A percentile compares a stretch with the other conserved stretches of the same genome.
phyloP scores from a whole-genome alignment of 2,113 vertebrate genomes.

The Mesitornis unicolor region DNA sequence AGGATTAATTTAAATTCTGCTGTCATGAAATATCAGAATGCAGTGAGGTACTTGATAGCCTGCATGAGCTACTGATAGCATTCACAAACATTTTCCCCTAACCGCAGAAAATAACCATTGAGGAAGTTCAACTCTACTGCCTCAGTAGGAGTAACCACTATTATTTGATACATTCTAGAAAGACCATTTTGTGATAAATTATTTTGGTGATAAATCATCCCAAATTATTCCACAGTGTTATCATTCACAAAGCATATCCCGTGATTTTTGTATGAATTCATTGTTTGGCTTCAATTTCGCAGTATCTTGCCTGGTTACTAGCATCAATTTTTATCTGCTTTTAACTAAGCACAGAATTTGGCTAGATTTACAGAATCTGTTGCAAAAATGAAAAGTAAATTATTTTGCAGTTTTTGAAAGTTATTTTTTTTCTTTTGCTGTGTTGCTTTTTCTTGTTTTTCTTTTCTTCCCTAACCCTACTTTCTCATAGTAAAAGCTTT shows the following conservation, averaged over 20 bases:
- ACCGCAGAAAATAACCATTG: neutral
- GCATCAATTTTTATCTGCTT: slow-evolving; percentile 22
- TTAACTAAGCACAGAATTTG: slow-evolving; percentile 1
- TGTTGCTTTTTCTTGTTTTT: neutral
- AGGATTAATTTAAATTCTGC: neutral
- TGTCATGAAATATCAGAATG: neutral
- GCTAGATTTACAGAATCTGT: neutral
- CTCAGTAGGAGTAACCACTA: neutral
- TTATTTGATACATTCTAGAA: neutral
- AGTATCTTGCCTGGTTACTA: neutral
- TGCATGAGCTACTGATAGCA: neutral
- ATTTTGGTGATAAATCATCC: neutral
- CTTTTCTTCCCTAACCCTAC: neutral
- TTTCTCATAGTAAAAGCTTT: neutral
- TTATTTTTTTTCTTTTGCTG: neutral
- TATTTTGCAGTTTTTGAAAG: neutral
- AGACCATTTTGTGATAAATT: too few species aligned
- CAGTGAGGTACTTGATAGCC: neutral
- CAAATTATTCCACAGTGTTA: neutral
- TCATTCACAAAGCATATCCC: neutral
- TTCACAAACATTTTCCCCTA: neutral
- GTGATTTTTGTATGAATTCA: neutral
- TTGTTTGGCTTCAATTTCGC: neutral
- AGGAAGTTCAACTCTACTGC: neutral
- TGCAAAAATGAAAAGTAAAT: neutral